Percentiles rank a stretch among this genome's conserved stretches.
Evolutionary conservation across 2,888 invertebrate genomes (phyloP).

Genomic region (Stenolophus ochropezus): DNA sequence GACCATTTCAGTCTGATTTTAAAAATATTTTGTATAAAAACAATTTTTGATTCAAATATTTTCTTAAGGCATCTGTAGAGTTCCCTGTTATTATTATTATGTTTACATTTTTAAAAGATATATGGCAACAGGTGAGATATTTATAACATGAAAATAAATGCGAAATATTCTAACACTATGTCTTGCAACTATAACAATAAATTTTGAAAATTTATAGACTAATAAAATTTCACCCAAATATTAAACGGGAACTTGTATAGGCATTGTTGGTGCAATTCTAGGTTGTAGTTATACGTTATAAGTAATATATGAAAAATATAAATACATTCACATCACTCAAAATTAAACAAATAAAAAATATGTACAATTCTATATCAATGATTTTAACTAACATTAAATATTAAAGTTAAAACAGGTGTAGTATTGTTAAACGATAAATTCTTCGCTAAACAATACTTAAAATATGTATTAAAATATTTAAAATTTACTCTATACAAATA

Average conservation of each 20-base stretch:
- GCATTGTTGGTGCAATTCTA: slow-evolving; percentile 54
- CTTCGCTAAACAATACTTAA: slow-evolving; percentile 23
- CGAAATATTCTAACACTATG: slow-evolving; percentile 43
- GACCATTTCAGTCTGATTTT: slow-evolving; percentile 47
- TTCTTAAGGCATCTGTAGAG: slow-evolving; percentile 60
- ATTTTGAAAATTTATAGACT: slow-evolving; percentile 11
- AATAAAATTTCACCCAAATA: slow-evolving; percentile 8
- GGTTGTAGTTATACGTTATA: slow-evolving; percentile 56
- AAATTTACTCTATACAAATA: slow-evolving; percentile 48
- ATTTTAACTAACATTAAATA: slow-evolving; percentile 61
- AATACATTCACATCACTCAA: slow-evolving; percentile 68
- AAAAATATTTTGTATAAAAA: slow-evolving; percentile 45
- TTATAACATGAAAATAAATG: slow-evolving; percentile 46
- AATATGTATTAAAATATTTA: slow-evolving; percentile 34
- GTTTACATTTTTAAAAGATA: slow-evolving; percentile 15
- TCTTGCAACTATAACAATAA: slow-evolving; percentile 1
- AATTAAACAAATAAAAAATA: slow-evolving; percentile 65
- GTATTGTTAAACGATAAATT: slow-evolving; percentile 26
- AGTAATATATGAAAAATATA: slow-evolving; percentile 67
- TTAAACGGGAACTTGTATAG: slow-evolving; percentile 53
- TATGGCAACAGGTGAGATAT: slow-evolving; percentile 56
- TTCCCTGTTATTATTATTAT: slow-evolving; percentile 51
- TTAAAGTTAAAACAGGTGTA: slow-evolving; percentile 27
- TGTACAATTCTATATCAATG: slow-evolving; percentile 64
- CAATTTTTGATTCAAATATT: slow-evolving; percentile 52